phyloP scores from a whole-genome alignment of 2,797 vertebrate species.

The Liasis olivaceus region DNA sequence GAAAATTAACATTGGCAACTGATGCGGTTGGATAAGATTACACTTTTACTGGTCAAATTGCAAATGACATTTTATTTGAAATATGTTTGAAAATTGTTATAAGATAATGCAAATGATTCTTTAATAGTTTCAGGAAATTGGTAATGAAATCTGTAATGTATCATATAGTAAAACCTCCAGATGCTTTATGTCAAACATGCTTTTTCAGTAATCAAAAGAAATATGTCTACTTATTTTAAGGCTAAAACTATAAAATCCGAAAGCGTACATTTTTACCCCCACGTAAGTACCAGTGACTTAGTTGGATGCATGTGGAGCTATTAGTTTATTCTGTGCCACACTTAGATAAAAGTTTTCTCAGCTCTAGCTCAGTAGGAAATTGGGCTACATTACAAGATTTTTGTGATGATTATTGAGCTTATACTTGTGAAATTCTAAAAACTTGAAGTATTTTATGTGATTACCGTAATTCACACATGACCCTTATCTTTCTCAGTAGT shows the following conservation, averaged over 20 bases:
- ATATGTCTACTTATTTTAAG: accelerated
- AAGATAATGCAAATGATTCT: neutral
- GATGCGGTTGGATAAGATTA: neutral
- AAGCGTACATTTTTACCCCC: slow-evolving; percentile 40
- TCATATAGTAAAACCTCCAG: neutral
- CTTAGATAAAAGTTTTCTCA: slow-evolving; percentile 36
- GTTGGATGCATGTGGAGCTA: slow-evolving; percentile 44
- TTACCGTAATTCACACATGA: slow-evolving; percentile 42
- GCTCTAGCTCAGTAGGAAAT: neutral
- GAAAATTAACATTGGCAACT: neutral
- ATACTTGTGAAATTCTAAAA: neutral
- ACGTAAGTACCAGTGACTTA: slow-evolving; percentile 42
- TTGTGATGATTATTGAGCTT: neutral
- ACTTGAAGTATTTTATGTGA: neutral
- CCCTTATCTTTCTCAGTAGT: slow-evolving; percentile 59
- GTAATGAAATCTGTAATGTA: neutral
- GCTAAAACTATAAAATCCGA: neutral
- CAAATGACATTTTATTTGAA: neutral
- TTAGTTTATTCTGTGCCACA: slow-evolving; percentile 49
- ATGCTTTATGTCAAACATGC: neutral
- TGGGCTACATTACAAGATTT: neutral
- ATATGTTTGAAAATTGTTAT: neutral
- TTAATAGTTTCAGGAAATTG: neutral
- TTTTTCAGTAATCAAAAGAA: neutral
- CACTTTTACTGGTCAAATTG: neutral